Percentiles rank a stretch among this genome's conserved stretches.
Conservation (phyloP, 2,113 vertebrate genomes). For the Hippocampus zosterae region DNA sequence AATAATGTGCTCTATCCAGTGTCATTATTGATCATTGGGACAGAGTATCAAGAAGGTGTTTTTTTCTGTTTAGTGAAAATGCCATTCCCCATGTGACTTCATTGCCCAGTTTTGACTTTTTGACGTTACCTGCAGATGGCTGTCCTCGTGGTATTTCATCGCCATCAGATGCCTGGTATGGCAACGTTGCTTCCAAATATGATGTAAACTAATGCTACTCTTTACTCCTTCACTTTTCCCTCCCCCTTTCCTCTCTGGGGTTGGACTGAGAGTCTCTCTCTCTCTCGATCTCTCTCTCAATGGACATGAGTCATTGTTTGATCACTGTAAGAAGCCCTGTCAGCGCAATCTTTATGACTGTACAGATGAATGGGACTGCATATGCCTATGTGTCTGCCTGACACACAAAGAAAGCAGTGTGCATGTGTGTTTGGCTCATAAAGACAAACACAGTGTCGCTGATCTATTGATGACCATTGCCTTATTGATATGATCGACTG, state of each 20-base stretch:
- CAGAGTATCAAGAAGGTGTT: background rate
- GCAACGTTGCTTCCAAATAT: background rate
- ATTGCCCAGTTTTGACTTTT: background rate
- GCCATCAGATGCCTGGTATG: background rate
- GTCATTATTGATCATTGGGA: background rate
- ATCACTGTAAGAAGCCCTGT: slow-evolving; percentile 34
- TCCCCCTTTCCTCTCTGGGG: background rate
- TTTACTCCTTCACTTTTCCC: slow-evolving; percentile 3
- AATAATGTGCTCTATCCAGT: background rate
- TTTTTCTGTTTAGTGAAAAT: background rate
- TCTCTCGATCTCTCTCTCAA: background rate
- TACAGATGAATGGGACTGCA: background rate
- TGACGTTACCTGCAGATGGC: background rate
- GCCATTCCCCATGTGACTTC: background rate
- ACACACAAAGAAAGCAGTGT: slow-evolving; percentile 11
- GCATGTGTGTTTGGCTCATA: slow-evolving; percentile 15
- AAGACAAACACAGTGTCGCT: slow-evolving; percentile 14
- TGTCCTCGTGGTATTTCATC: background rate
- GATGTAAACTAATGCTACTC: background rate
- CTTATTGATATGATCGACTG: slow-evolving; percentile 20
- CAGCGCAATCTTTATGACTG: slow-evolving; percentile 42
- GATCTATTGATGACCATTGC: slow-evolving; percentile 28
- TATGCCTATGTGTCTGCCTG: slow-evolving; percentile 3
- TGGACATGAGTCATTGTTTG: slow-evolving; percentile 27
- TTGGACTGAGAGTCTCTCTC: background rate